Evolutionary conservation across 2,888 invertebrate species (phyloP).

Genomic region (Xanthia togata): DNA sequence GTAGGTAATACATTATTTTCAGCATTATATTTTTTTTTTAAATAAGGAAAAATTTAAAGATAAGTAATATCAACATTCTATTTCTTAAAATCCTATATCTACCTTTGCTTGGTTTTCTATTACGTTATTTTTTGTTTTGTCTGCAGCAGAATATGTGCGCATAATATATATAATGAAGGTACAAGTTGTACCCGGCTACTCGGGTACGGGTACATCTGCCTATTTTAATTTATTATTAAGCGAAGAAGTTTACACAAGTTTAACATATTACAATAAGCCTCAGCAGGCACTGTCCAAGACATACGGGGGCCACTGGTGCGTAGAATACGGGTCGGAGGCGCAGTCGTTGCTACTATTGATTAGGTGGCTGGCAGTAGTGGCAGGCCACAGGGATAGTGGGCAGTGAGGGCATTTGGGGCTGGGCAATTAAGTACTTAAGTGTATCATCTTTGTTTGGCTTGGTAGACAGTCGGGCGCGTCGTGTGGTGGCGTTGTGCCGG

Average conservation of each 20-base stretch:
- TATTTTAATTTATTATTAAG: not conserved
- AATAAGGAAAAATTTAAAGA: not conserved
- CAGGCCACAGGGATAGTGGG: slow-evolving; percentile 1
- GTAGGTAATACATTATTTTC: not conserved
- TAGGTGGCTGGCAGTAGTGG: not conserved
- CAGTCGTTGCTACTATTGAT: slow-evolving; percentile 15
- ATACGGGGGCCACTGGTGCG: not conserved
- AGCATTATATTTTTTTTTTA: too few relatives aligned
- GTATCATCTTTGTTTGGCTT: not conserved
- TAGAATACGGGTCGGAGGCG: not conserved
- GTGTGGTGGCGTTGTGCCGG: slow-evolving; percentile 9
- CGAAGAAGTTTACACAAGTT: not conserved
- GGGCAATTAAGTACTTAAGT: too few relatives aligned
- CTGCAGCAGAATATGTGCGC: slow-evolving; percentile 14
- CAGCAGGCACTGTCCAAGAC: not conserved
- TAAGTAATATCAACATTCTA: not conserved
- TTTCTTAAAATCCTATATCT: not conserved
- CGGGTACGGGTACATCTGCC: not conserved
- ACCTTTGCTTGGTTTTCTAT: slow-evolving; percentile 4
- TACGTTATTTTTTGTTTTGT: slow-evolving; percentile 7
- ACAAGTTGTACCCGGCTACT: too few relatives aligned
- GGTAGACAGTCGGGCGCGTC: not conserved
- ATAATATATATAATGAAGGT: not conserved
- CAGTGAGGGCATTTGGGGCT: not conserved
- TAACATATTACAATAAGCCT: not conserved